These are phyloP conservation scores for Pyrgus malvae DNA, from an alignment of 2,888 invertebrate genomes.

Conservation along the genomic window DNA sequence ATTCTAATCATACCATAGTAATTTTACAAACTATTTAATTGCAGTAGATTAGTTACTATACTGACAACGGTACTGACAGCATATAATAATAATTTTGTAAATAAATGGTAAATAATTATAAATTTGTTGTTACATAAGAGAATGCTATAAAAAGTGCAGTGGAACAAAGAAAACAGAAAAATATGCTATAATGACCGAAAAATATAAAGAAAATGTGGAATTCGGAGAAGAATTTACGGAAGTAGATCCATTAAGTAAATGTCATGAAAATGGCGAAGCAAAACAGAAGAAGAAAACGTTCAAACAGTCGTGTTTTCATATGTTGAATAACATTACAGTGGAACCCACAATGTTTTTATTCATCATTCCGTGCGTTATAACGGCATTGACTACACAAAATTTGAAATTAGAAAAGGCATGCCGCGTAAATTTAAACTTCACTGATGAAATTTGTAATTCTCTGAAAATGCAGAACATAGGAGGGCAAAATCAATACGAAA, in stretches of 20 bases:
- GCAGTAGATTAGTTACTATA: too few relatives aligned
- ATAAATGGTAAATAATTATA: too few relatives aligned
- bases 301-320: conserved; percentile 39
- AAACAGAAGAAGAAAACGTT: conserved; percentile 38
- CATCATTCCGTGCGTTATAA: conserved; percentile 59
- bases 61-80: too few relatives aligned
- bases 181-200: background rate
- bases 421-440: conserved; percentile 88
- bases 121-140: too few relatives aligned
- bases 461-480: conserved; percentile 85
- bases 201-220: conserved; percentile 25
- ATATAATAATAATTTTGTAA: too few relatives aligned
- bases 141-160: too few relatives aligned
- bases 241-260: conserved; percentile 43
- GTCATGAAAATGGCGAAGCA: conserved; percentile 25
- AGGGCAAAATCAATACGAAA: conserved; percentile 72
- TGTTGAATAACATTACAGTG: conserved; percentile 53
- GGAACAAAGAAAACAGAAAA: too few relatives aligned
- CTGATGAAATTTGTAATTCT: conserved; percentile 86
- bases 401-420: conserved; percentile 92
- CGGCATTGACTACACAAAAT: conserved; percentile 88
- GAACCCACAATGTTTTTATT: conserved; percentile 62
- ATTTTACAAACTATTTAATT: too few relatives aligned
- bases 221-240: conserved; percentile 39
- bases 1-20: too few relatives aligned